Evolutionary conservation across 2,797 vertebrate species (phyloP).

Genomic region (Arctocebus calabarensis): DNA sequence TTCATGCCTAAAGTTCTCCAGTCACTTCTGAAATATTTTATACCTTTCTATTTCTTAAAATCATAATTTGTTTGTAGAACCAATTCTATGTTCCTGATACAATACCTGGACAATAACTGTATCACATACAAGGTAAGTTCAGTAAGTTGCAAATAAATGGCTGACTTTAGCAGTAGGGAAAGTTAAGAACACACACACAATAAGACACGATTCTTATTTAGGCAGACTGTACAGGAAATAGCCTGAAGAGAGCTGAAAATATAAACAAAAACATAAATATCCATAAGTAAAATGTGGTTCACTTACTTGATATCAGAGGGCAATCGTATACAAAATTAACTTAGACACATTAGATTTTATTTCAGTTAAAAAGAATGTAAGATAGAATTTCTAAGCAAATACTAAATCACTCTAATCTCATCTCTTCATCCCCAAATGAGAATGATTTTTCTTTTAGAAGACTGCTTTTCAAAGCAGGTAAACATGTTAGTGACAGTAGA

Average conservation of each 20-base stretch:
- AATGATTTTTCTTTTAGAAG: constrained; percentile 17
- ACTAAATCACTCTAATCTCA: constrained; percentile 16
- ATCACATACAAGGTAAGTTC: neutral
- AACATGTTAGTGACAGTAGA: constrained; percentile 36
- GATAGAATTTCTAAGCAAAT: constrained; percentile 47
- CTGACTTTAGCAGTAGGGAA: constrained; percentile 3
- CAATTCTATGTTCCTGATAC: constrained; percentile 28
- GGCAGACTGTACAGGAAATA: neutral
- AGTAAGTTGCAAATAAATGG: constrained; percentile 15
- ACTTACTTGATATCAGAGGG: neutral
- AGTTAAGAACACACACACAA: constrained; percentile 47
- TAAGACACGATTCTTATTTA: neutral
- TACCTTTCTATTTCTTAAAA: constrained; percentile 51
- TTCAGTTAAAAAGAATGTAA: constrained; percentile 33
- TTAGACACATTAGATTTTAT: neutral
- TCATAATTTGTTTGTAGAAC: constrained; percentile 41
- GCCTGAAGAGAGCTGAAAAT: neutral
- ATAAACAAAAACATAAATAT: constrained; percentile 45
- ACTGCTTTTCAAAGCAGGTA: neutral
- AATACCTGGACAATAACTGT: neutral
- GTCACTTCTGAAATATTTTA: constrained; percentile 45
- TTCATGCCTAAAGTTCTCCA: constrained; percentile 18
- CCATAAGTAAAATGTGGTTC: constrained; percentile 4
- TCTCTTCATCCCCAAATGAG: constrained; percentile 5
- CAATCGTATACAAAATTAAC: neutral